Base-by-base conservation (phyloP, 2,888 invertebrate genomes). In the Himalopsyche kuldschensis region DNA sequence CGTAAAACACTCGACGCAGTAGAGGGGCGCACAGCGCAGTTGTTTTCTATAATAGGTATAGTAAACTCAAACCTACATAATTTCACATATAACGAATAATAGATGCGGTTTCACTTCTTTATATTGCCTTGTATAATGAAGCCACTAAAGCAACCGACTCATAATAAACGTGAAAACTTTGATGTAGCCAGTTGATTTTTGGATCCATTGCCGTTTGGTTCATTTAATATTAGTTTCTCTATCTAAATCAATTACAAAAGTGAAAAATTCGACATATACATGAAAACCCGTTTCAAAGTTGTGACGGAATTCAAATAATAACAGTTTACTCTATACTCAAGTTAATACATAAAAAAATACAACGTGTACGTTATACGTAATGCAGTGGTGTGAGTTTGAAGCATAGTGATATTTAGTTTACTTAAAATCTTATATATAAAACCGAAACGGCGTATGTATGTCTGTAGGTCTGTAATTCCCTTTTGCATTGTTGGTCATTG, bases 31-130 rank as follows among this genome's bases (percentile, higher is more conserved):
- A 24, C 80, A 76, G 81, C 69, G 78, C 83, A 84, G 83, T 81
- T 81, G 83, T 81, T 84, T 84, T 75, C 83, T 77, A 84, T 84
- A 84, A 81, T 84, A 78, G 83, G 82, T 84, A 82, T 82, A 78
- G 84, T 86, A 86, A 86, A 86, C 82, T 86, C 76, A 84, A 83
- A 82, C 84, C 84, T 83, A 86, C 85, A 86, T 86, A 83, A 86
- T 86, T 86, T 86, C 85, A 86, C 85, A 84, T 84, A 84, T 83
- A 86, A 81, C 85, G 84, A 81, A 86, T 86, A 86, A 86, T 86
- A 86, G 85, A 86, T 86, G 85, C 85, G 85, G 85, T 86, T 86
- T 86, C 85, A 86, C 85, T 84, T 86, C 85, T 86, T 86, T 86
- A 86, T 86, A 86, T 83, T 83, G 85, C 85, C 85, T 80, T 79